Percentiles rank a stretch among this genome's conserved stretches.
These are phyloP conservation scores for Pseudochaenichthys georgianus DNA, from an alignment of 2,797 vertebrate genomes.

Conservation along the genomic window DNA sequence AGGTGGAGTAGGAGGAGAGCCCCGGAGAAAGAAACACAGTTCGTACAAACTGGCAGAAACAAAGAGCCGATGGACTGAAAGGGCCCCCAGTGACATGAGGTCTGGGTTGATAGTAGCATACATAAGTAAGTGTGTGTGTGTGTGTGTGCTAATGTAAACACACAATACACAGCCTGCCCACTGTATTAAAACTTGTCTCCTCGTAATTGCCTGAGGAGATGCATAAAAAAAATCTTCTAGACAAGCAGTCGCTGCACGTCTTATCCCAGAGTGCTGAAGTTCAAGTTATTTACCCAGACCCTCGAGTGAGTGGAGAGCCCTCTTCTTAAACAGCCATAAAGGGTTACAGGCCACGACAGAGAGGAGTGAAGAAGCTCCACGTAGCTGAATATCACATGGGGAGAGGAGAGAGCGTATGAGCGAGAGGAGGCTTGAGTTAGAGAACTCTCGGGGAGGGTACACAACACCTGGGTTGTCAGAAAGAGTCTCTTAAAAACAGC, in stretches of 20 bases:
- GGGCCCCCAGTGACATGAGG: conserved; percentile 38
- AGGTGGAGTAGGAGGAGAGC: conserved; percentile 84
- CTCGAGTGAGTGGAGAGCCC: conserved; percentile 27
- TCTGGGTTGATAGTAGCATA: conserved; percentile 46
- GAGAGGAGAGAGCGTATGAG: conserved; percentile 21
- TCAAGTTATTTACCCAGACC: conserved; percentile 43
- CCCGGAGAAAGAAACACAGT: conserved; percentile 63
- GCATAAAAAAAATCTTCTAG: neutral
- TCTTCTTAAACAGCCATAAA: conserved; percentile 62
- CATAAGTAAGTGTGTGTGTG: conserved; percentile 20
- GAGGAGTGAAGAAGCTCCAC: conserved; percentile 64
- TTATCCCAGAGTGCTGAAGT: conserved; percentile 26
- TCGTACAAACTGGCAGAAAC: conserved; percentile 62
- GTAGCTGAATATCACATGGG: conserved; percentile 71
- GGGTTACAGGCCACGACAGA: conserved; percentile 63
- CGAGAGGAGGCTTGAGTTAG: neutral
- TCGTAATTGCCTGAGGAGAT: conserved; percentile 26
- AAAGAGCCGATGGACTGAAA: conserved; percentile 75
- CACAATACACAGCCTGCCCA: conserved; percentile 36
- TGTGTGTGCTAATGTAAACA: conserved; percentile 41
- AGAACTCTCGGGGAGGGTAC: conserved; percentile 29
- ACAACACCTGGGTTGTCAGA: conserved; percentile 59
- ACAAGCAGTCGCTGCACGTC: conserved; percentile 8
- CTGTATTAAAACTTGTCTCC: conserved; percentile 45
- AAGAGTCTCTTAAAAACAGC: conserved; percentile 45